Evolutionary conservation across 2,797 vertebrate species (phyloP).

Genomic region (Falco concolor): DNA sequence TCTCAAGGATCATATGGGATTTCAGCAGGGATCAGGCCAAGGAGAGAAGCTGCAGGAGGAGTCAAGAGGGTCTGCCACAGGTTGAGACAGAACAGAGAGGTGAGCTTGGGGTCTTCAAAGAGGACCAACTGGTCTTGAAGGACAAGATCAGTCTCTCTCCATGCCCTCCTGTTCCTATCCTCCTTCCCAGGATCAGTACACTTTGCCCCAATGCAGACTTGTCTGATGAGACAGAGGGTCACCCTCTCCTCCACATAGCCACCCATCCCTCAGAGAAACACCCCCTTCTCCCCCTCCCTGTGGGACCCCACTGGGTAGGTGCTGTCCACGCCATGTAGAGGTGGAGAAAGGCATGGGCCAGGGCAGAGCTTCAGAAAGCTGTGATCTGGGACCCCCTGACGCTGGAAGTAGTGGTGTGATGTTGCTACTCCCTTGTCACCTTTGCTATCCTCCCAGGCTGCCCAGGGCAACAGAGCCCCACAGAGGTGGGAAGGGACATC

Average conservation of each 20-base stretch:
- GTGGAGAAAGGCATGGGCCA: background rate
- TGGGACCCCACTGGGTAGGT: background rate
- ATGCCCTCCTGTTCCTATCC: background rate
- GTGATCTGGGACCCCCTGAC: background rate
- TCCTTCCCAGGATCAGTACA: background rate
- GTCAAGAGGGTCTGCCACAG: background rate
- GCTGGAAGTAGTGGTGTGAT: background rate
- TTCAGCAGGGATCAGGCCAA: background rate
- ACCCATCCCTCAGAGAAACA: background rate
- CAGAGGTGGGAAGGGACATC: background rate
- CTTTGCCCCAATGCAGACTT: background rate
- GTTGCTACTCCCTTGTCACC: background rate
- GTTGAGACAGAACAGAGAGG: background rate
- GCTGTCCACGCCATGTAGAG: background rate
- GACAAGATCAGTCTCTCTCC: background rate
- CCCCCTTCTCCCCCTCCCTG: rapidly evolving
- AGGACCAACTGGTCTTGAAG: background rate
- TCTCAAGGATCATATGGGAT: background rate
- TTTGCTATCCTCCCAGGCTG: background rate
- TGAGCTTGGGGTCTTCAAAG: background rate
- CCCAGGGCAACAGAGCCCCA: background rate
- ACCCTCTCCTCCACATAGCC: background rate
- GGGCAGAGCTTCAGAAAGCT: background rate
- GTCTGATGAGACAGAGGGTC: background rate
- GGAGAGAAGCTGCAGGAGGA: background rate